Base-by-base conservation (phyloP, 2,113 vertebrate genomes). In the Zapus hudsonius region DNA sequence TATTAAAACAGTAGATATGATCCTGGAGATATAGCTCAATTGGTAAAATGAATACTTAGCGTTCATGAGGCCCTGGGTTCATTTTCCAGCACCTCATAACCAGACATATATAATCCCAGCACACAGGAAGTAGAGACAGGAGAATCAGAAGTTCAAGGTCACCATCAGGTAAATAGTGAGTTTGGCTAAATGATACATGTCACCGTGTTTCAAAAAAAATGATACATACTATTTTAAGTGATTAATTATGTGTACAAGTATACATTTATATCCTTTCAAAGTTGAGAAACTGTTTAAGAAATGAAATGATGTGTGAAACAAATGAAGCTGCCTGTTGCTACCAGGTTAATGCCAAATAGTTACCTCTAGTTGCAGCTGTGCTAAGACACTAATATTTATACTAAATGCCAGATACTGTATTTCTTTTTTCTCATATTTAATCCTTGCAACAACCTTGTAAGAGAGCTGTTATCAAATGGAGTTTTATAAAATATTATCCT, bases 261-360 rank as follows among this genome's bases (percentile, higher is more conserved):
- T 79, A 66, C 22, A 70, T 92, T 79, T 93, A 80, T 88, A 90
- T 42, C n/a, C 27, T 92, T 93, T 76, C 67, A 95, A 84, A 84
- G 38, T 83, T 38, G 87, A 73, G 73, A 47, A 92, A 90, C 47
- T 78, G 6, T 1, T 69, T 87, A 19, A 22, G 92, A 64, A 66
- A 70, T 85, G 87, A 86, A 94, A 73, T 81, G 69, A 25, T 87
- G n/a, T 72, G 0, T 84, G 36, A 83, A 83, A 87, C 81, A 55
- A 90, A 92, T 90, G 12, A 20, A 95, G 15, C 78, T 88, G 47
- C 40, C 33, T 74, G 3, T 67, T 90, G 25, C 59, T 79, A 29
- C 36, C 29, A 91, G 27, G 23, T 92, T 3, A 6, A 61, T 64
- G 66, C 42, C 36, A n/a, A 31, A 78, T 74, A 64, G 33, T 80